phyloP scores from a whole-genome alignment of 37 sponge, comb jelly and placozoan species.

The Lycopodina hypogea region DNA sequence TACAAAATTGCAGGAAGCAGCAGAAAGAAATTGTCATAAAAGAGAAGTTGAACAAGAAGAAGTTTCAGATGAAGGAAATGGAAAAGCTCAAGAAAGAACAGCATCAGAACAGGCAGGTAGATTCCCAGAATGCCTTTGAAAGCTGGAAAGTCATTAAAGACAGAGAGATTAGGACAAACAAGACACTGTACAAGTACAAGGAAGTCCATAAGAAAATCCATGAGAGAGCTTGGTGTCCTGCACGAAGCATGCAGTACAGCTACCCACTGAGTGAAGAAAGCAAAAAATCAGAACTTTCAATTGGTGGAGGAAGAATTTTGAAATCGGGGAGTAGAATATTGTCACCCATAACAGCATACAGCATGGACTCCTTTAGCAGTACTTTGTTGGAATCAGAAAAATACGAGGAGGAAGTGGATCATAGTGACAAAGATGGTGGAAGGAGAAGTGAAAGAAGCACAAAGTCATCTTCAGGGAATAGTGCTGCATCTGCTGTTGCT shows the following conservation, averaged over 20 bases:
- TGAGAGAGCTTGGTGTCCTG: constrained; percentile 63
- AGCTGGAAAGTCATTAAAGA: constrained; percentile 50
- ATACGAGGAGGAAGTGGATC: neutral
- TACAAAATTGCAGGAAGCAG: neutral
- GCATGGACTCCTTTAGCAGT: neutral
- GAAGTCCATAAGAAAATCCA: constrained; percentile 23
- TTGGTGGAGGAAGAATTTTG: neutral
- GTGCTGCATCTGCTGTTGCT: neutral
- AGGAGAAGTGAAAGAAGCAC: neutral
- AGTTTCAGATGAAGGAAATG: neutral
- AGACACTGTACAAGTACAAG: constrained; percentile 3
- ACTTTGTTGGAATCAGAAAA: neutral
- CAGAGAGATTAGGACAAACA: constrained; percentile 5
- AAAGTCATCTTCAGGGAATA: neutral
- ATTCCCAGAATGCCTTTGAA: constrained; percentile 40
- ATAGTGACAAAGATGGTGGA: neutral
- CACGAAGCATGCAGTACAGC: constrained; percentile 49
- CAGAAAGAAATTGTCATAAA: constrained; percentile 26
- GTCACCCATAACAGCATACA: neutral
- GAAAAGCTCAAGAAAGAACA: constrained; percentile 6
- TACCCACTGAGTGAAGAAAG: constrained; percentile 23
- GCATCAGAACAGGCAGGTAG: neutral
- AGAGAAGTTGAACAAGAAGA: constrained; percentile 2
- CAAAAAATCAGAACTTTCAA: neutral
- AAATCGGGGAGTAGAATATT: neutral